A percentile compares a stretch with the other conserved stretches of the same genome.
These are phyloP conservation scores for Liopterus haemorrhoidalis DNA, from an alignment of 2,888 invertebrate genomes.

Conservation along the genomic window DNA sequence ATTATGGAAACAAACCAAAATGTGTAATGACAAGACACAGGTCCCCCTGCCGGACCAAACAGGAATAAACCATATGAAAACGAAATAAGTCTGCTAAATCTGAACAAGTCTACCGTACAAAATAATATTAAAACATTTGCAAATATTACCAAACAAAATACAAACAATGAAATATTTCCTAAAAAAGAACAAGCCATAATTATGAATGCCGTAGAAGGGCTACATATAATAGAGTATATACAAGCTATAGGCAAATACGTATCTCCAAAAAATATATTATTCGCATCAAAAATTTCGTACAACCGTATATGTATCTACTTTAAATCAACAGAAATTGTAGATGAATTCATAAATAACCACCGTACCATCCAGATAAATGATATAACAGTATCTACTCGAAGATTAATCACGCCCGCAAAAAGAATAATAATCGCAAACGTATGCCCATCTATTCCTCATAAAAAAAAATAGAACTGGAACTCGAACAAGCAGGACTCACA, in stretches of 20 bases:
- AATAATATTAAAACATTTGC: too few species aligned
- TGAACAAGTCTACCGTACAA: too few species aligned
- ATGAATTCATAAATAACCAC: slow-evolving; percentile 5
- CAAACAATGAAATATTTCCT: too few species aligned
- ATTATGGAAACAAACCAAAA: too few species aligned
- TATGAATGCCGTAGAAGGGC: slow-evolving; percentile 4
- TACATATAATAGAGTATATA: slow-evolving; percentile 10
- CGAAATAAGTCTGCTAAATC: too few species aligned
- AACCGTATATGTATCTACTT: slow-evolving; percentile 6
- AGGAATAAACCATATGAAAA: too few species aligned
- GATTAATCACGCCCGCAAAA: slow-evolving; percentile 7
- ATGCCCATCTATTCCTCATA: slow-evolving; percentile 27
- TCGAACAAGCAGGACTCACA: slow-evolving; percentile 21
- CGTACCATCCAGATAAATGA: background rate
- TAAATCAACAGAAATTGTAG: slow-evolving; percentile 1
- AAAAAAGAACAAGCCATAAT: slow-evolving; percentile 5
- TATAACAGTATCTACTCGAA: background rate
- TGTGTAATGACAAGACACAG: too few species aligned
- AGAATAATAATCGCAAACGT: slow-evolving; percentile 20
- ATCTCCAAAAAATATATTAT: slow-evolving; percentile 3
- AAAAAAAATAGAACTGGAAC: slow-evolving; percentile 18
- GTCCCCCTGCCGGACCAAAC: too few species aligned
- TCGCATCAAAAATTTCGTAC: slow-evolving; percentile 8
- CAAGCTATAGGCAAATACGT: background rate
- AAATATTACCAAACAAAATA: too few species aligned